Evolutionary conservation across 2,888 invertebrate species (phyloP).

Genomic region (Lepas anatifera): DNA sequence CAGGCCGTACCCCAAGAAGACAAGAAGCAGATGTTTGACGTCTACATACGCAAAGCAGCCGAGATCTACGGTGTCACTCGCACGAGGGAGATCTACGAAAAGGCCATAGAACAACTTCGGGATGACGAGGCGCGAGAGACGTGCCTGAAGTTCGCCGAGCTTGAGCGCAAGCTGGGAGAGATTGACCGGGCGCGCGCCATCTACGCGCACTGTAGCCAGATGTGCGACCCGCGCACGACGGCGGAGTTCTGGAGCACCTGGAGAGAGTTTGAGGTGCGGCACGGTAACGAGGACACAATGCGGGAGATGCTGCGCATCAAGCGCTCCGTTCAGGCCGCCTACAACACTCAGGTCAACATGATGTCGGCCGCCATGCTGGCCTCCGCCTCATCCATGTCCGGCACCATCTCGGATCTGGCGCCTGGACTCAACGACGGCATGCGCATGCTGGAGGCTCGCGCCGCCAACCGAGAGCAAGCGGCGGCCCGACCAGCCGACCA

Average conservation of each 20-base stretch:
- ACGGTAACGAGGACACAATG: conserved; percentile 99
- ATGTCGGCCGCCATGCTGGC: conserved; percentile 97
- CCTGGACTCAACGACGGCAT: conserved; percentile 73
- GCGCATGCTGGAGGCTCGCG: conserved; percentile 63
- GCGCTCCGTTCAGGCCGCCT: conserved; percentile 92
- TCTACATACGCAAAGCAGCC: conserved; percentile 95
- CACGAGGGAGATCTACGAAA: conserved; percentile 94
- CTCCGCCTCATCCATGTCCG: conserved; percentile 46
- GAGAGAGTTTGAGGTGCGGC: conserved; percentile 98
- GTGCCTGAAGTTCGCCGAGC: conserved; percentile 91
- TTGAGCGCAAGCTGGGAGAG: conserved; percentile 97
- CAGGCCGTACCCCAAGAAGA: conserved; percentile 82
- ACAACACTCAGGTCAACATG: conserved; percentile 97
- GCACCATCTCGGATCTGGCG: conserved; percentile 57
- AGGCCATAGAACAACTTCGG: conserved; percentile 84
- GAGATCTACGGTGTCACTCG: conserved; percentile 95
- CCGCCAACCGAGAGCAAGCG: conserved; percentile 21
- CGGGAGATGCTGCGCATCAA: conserved; percentile 96
- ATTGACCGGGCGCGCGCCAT: conserved; percentile 94
- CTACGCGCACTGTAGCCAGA: conserved; percentile 96
- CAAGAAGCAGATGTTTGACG: conserved; percentile 88
- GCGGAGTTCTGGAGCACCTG: conserved; percentile 95
- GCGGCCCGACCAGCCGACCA: conserved; percentile 29
- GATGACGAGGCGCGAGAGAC: conserved; percentile 88
- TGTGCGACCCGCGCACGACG: conserved; percentile 90